Evolutionary conservation across 2,888 invertebrate genomes (phyloP).

Genomic region (Eristalis tenax): DNA sequence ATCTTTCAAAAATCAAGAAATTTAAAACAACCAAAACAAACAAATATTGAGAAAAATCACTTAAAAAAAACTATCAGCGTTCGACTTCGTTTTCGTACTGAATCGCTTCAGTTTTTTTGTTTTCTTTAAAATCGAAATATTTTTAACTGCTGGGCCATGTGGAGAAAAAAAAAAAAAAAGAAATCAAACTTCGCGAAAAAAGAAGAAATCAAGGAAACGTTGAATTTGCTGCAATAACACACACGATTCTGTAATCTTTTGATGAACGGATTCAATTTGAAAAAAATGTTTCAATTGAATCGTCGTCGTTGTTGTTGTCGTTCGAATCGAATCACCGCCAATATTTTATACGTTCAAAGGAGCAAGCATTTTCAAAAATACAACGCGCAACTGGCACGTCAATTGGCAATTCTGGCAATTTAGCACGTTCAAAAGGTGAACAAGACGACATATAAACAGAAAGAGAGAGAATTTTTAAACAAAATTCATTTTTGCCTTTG

Average conservation of each 20-base stretch:
- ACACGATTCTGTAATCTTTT: background rate
- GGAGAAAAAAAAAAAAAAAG: conserved; percentile 3
- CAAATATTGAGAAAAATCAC: background rate
- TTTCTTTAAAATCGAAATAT: too few species aligned
- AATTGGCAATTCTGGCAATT: too few species aligned
- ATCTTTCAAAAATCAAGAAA: background rate
- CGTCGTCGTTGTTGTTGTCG: background rate
- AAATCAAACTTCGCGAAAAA: conserved; percentile 3
- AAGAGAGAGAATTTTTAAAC: background rate
- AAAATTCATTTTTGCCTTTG: background rate
- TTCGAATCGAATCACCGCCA: background rate
- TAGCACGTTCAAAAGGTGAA: background rate
- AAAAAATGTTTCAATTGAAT: background rate
- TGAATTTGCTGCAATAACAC: background rate
- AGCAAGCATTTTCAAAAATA: background rate
- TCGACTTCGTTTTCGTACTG: background rate
- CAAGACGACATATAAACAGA: background rate
- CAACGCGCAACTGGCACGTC: background rate
- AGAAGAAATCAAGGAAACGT: background rate
- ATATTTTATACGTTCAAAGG: background rate
- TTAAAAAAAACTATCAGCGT: too few species aligned
- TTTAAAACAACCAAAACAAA: conserved; percentile 1
- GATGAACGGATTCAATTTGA: background rate
- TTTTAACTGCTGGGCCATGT: too few species aligned
- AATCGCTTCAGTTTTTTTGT: too few species aligned